Evolutionary conservation across 2,113 vertebrate genomes (phyloP), one percentile per base, ranked within the genome.

Genomic region (Lichenostomus cassidix): DNA sequence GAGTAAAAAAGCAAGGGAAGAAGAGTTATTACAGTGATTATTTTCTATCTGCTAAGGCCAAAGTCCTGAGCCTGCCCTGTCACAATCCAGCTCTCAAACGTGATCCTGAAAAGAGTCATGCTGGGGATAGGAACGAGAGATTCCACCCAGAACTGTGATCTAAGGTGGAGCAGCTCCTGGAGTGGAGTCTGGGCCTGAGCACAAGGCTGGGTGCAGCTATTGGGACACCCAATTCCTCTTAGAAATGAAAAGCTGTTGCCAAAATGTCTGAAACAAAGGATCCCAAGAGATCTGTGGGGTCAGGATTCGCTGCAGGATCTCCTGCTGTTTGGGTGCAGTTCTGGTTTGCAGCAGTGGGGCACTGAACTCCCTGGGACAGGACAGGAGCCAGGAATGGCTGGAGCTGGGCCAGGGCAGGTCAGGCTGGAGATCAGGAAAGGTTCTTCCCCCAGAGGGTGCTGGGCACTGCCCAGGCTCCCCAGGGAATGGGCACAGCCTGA

Each of bases 391-490:
- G 50, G 27, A 4, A 10, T 0, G 4, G 52, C 52, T 74, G 78
- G 53, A 12, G 69, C 35, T 52, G 60, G 16, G 44, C 52, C 59
- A 65, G 59, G 67, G 35, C 25, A 64, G 62, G 76, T 42, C 21
- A 58, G 76, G 50, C 7, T 80, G 67, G 7, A 71, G 21, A 1
- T 11, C 27, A 70, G 75, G 7, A 6, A 88, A 88, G 75, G 35
- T 1, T 63, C 58, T 88, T 49, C 49, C 75, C 75, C 67, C 67
- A 87, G 56, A 79, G 85, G 82, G 20, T 55, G 65, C 75, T 55
- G 74, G 8, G 84, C 84, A 87, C 74, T 87, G 85, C 15, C 12
- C 84, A 79, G 75, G 85, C 65, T 80, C 10, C 84, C 85, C 85
- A 79, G 74, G 84, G 75, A 70, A 62, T 79, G 84, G 75, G 23